Evolutionary conservation across 2,797 vertebrate species (phyloP).

Genomic region (Acanthiza pusilla): DNA sequence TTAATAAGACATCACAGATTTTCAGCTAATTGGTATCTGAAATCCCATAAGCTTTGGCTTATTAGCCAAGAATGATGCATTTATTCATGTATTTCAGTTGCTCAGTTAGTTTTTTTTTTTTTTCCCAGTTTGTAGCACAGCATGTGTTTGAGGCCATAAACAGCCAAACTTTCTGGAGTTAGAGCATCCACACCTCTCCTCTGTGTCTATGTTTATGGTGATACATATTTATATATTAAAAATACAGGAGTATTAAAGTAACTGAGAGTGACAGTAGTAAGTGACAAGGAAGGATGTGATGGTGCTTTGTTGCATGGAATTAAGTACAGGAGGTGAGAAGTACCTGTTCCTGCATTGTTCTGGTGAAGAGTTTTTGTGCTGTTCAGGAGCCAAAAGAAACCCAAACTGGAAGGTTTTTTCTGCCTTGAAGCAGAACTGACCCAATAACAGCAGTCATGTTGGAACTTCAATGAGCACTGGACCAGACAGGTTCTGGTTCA

Average conservation of each 20-base stretch:
- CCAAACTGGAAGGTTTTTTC: neutral
- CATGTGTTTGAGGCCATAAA: neutral
- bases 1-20: constrained; percentile 23
- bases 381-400: neutral
- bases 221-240: neutral
- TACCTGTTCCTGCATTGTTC: neutral
- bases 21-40: constrained; percentile 18
- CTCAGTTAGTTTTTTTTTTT: neutral
- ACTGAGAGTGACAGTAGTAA: neutral
- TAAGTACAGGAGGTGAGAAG: neutral
- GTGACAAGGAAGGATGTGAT: neutral
- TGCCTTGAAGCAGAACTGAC: neutral
- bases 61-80: constrained; percentile 6
- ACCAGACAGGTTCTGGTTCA: neutral
- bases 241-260: neutral
- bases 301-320: neutral
- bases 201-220: neutral
- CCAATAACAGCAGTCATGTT: rapidly evolving
- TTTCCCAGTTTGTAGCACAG: neutral
- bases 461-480: neutral
- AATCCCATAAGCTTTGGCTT: constrained; percentile 14
- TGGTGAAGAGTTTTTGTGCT: neutral
- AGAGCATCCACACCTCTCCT: neutral
- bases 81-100: constrained; percentile 41
- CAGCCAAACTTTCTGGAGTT: neutral